phyloP scores from a whole-genome alignment of 53 echinoderm and acorn worm species.

The Astropecten irregularis region DNA sequence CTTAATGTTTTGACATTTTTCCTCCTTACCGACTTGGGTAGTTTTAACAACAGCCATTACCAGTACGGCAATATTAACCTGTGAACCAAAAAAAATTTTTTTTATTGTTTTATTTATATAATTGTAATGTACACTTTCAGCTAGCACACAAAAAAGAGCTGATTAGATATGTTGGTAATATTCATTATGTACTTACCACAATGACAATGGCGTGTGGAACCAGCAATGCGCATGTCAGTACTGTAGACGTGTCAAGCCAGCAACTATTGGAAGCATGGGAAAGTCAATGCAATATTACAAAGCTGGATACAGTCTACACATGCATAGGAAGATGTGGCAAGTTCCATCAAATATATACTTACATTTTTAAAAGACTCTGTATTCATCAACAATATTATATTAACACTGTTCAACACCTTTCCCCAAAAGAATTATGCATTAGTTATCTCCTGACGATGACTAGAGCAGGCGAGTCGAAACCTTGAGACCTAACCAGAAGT shows the following conservation, averaged over 20 bases:
- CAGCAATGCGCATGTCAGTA: conserved; percentile 75
- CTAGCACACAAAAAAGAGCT: not conserved
- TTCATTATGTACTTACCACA: conserved; percentile 32
- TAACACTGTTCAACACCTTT: too few relatives aligned
- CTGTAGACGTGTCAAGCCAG: conserved; percentile 61
- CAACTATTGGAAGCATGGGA: too few relatives aligned
- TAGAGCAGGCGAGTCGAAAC: too few relatives aligned
- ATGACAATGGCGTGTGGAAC: conserved; percentile 61
- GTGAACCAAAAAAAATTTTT: not conserved
- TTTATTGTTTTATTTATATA: not conserved
- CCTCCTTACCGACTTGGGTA: not conserved
- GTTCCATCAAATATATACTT: too few relatives aligned
- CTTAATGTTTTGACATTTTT: conserved; percentile 61
- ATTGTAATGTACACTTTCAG: not conserved
- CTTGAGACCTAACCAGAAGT: too few relatives aligned
- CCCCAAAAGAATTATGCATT: too few relatives aligned
- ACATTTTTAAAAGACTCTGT: too few relatives aligned
- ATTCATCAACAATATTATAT: too few relatives aligned
- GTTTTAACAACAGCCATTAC: conserved; percentile 60
- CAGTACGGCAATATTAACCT: conserved; percentile 67
- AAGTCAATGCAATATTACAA: too few relatives aligned
- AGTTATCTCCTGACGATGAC: too few relatives aligned
- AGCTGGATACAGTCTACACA: too few relatives aligned
- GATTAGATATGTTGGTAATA: not conserved
- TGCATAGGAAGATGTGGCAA: too few relatives aligned